Base-by-base conservation (phyloP, 2,888 invertebrate species). In the Drosophila borborema region DNA sequence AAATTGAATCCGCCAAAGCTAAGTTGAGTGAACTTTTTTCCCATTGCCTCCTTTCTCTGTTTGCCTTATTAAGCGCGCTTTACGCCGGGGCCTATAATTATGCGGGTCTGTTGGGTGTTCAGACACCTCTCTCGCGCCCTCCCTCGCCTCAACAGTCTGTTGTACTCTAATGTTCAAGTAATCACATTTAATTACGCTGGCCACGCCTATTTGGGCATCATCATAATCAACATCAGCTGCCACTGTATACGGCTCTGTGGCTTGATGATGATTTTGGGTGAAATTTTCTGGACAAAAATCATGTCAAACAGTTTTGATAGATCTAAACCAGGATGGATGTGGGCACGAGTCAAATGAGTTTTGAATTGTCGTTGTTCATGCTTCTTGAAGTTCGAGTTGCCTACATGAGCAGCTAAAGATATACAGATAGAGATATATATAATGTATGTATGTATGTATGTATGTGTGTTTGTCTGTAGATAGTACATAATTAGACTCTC, bases 151-250 rank as follows among this genome's bases (percentile, higher is more conserved):
- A 23, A 23, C 23, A 23, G 23, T 28, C 36, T 65, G 53, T 71
- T 63, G 54, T 40, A 41, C 41, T 58, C 18, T 88, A 84, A 86
- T 86, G 69, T 72, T 66, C 62, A 73, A 80, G 80, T 77, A 86
- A 89, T 89, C 74, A 86, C 64, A 86, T 74, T 88, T 83, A 88
- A 86, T 89, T 86, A 79, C 79, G 56, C 51, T 23, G 18, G 46
- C 56, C 61, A 75, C 84, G 86, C 84, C 83, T 56, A 46, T 66
- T 73, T 38, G 67, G 70, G 54, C 68, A 61, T 40, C 74, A 64
- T 46, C 43, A 34, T 38, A 38, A 54, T 34, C 51, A 48, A 36
- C 59, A 20, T 36, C 49, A 51, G 51, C 62, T 51, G 59, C 76
- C 54, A 41, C 51, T 63, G 10, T 71, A 53, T 64, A 64, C 60